Evolutionary conservation across 2,113 vertebrate species (phyloP).

Genomic region (Pseudopodoces humilis): DNA sequence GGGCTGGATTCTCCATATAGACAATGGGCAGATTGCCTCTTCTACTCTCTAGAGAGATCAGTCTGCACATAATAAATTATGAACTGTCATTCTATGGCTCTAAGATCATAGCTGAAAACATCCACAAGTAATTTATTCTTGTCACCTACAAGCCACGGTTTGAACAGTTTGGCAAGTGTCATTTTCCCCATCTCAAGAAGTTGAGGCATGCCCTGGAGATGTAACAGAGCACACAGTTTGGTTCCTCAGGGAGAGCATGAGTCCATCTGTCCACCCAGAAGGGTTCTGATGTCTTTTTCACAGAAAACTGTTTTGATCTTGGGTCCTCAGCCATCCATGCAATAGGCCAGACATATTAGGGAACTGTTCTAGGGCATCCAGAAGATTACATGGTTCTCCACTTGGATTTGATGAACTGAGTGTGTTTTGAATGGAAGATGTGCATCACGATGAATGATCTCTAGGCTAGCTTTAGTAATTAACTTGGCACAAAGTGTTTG

Average conservation of each 20-base stretch:
- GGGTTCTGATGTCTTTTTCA: not conserved
- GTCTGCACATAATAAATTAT: not conserved
- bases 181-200: not conserved
- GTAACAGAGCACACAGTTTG: not conserved
- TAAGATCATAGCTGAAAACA: not conserved
- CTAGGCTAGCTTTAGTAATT: not conserved
- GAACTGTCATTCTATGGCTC: not conserved
- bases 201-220: not conserved
- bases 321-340: not conserved
- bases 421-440: not conserved
- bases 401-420: not conserved
- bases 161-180: not conserved
- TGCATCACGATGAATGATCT: not conserved
- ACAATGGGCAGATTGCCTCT: not conserved
- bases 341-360: not conserved
- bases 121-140: not conserved
- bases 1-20: not conserved
- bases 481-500: not conserved
- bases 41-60: not conserved
- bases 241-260: not conserved
- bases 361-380: not conserved
- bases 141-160: not conserved
- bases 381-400: not conserved
- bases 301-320: not conserved
- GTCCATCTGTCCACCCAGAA: not conserved